Conservation (phyloP, 2,888 invertebrate genomes). For the Fabriciana adippe region DNA sequence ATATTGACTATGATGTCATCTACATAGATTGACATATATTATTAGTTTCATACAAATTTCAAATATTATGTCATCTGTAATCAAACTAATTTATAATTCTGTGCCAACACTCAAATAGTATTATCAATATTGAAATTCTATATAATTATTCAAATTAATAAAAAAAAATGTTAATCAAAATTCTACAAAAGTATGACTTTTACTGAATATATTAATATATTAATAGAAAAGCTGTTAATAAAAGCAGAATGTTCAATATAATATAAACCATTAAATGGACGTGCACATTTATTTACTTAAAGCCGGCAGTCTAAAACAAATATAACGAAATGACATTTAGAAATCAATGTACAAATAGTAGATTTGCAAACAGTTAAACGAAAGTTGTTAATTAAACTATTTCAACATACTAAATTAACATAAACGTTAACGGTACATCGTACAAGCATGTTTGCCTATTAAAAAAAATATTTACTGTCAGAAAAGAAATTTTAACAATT, state of each 20-base stretch:
- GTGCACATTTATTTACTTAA: conserved; percentile 2
- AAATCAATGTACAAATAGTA: conserved; percentile 33
- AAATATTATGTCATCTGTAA: conserved; percentile 3
- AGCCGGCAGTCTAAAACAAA: conserved; percentile 7
- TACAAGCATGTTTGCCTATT: no score
- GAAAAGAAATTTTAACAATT: no score
- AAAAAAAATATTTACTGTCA: no score
- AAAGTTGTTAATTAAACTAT: conserved; percentile 23
- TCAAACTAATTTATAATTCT: neutral
- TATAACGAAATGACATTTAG: conserved; percentile 26
- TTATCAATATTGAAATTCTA: no score
- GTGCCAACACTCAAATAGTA: no score
- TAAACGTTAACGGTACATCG: neutral
- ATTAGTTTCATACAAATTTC: neutral
- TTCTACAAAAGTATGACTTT: no score
- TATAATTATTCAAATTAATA: no score
- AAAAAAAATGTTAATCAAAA: no score
- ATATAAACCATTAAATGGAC: no score
- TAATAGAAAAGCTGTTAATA: no score
- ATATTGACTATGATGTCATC: neutral
- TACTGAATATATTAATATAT: no score
- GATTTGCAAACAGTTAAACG: conserved; percentile 25
- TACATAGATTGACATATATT: neutral
- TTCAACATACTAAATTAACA: neutral
- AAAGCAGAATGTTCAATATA: no score